A percentile compares a stretch with the other conserved stretches of the same genome.
phyloP scores from a whole-genome alignment of 2,888 invertebrate species.

The Parthenolecanium corni region DNA sequence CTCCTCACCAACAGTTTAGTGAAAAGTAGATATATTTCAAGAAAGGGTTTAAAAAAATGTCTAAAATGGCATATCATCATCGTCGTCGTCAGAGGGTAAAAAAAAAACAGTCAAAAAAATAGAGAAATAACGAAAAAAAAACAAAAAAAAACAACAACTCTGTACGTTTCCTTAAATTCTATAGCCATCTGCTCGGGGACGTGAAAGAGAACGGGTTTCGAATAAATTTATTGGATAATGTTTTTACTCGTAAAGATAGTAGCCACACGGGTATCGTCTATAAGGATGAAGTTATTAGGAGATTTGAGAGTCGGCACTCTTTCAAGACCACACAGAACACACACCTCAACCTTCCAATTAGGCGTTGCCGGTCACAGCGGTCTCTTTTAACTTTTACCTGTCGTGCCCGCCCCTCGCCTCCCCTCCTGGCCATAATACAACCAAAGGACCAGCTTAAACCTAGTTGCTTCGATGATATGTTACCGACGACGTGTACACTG shows the following conservation, averaged over 20 bases:
- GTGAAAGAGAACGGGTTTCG: conserved; percentile 15
- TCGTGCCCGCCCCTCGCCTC: conserved; percentile 25
- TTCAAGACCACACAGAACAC: conserved; percentile 31
- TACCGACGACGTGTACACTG: conserved; percentile 17
- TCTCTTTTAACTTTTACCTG: conserved; percentile 30
- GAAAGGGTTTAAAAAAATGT: no score
- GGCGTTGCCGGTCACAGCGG: conserved; percentile 32
- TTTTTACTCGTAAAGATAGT: conserved; percentile 28
- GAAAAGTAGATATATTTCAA: no score
- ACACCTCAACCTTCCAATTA: conserved; percentile 33
- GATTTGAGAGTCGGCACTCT: conserved; percentile 29
- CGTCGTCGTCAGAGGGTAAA: neutral
- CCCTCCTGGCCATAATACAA: conserved; percentile 12
- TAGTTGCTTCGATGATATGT: conserved; percentile 29
- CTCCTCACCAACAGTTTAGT: no score
- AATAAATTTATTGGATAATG: conserved; percentile 28
- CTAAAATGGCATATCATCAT: neutral
- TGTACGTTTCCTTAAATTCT: no score
- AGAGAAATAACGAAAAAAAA: neutral
- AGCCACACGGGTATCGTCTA: conserved; percentile 26
- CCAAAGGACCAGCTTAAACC: conserved; percentile 26
- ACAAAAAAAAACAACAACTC: neutral
- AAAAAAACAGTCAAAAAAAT: neutral
- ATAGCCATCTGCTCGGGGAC: no score
- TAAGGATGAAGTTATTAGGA: conserved; percentile 29